A percentile compares a stretch with the other conserved stretches of the same genome.
Evolutionary conservation across 2,888 invertebrate species (phyloP).

Genomic region (Orthosia cruda): DNA sequence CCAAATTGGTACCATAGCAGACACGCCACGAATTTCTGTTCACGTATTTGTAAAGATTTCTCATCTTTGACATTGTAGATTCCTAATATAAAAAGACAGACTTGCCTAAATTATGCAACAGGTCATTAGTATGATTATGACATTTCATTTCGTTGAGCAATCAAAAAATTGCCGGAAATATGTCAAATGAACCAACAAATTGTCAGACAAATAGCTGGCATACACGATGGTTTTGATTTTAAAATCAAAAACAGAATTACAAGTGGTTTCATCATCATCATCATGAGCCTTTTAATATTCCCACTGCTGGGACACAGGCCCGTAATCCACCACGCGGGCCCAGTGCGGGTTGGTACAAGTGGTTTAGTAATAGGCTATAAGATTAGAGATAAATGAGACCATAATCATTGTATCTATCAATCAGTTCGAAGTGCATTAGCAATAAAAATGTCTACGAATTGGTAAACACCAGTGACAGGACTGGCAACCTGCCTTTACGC

Average conservation of each 20-base stretch:
- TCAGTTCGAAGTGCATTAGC: slow-evolving; percentile 51
- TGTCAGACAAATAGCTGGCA: slow-evolving; percentile 32
- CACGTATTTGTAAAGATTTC: neutral
- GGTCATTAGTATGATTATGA: slow-evolving; percentile 42
- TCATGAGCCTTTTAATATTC: too few species aligned
- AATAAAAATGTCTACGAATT: slow-evolving; percentile 61
- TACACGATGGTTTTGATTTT: slow-evolving; percentile 19
- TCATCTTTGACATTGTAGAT: slow-evolving; percentile 1
- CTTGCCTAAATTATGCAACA: slow-evolving; percentile 28
- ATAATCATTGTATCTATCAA: slow-evolving; percentile 45
- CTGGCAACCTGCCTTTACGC: slow-evolving; percentile 41
- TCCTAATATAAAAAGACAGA: neutral
- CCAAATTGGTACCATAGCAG: slow-evolving; percentile 36
- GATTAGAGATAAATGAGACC: slow-evolving; percentile 47
- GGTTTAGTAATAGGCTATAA: slow-evolving; percentile 28
- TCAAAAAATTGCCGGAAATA: slow-evolving; percentile 49
- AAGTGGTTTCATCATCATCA: too few species aligned
- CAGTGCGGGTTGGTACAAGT: too few species aligned
- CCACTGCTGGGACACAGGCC: too few species aligned
- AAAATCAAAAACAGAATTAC: slow-evolving; percentile 35
- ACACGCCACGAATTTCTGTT: slow-evolving; percentile 8
- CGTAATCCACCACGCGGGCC: too few species aligned
- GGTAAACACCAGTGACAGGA: slow-evolving; percentile 49
- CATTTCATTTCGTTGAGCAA: slow-evolving; percentile 44
- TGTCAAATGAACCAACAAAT: slow-evolving; percentile 50